Conservation (phyloP, 2,888 invertebrate genomes). For the Barypeithes pellucidus region DNA sequence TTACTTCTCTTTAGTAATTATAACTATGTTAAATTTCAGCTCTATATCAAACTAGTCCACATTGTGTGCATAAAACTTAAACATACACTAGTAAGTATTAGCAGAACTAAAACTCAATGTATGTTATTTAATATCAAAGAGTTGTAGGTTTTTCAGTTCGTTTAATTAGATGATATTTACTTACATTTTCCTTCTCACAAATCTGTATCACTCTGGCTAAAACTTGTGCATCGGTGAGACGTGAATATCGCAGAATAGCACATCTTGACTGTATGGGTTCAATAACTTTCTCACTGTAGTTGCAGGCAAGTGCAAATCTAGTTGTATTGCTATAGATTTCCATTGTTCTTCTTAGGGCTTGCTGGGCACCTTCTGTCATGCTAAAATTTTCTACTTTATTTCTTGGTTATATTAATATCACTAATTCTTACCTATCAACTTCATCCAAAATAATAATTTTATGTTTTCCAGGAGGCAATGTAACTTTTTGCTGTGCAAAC, state of each 20-base stretch:
- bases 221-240: slow-evolving; percentile 92
- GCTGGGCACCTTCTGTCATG: slow-evolving; percentile 99
- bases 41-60: too few species aligned
- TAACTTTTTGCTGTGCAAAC: slow-evolving; percentile 98
- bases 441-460: slow-evolving; percentile 99
- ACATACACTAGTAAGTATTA: too few species aligned
- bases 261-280: slow-evolving; percentile 99
- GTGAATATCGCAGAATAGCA: slow-evolving; percentile 94
- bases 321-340: slow-evolving; percentile 98
- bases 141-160: too few species aligned
- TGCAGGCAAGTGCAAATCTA: slow-evolving; percentile 97
- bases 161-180: too few species aligned
- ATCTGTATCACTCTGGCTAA: slow-evolving; percentile 86
- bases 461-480: slow-evolving; percentile 91
- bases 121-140: too few species aligned
- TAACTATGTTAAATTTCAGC: too few species aligned
- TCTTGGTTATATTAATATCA: neutral
- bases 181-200: slow-evolving; percentile 82
- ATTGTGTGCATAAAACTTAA: too few species aligned
- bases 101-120: too few species aligned
- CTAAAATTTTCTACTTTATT: slow-evolving; percentile 70
- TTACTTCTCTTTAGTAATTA: too few species aligned
- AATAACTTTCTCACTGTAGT: slow-evolving; percentile 98
- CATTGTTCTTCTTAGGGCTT: slow-evolving; percentile 98
- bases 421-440: slow-evolving; percentile 82